phyloP scores from a whole-genome alignment of 53 echinoderm and acorn worm genomes.

The Zoroaster sp. region DNA sequence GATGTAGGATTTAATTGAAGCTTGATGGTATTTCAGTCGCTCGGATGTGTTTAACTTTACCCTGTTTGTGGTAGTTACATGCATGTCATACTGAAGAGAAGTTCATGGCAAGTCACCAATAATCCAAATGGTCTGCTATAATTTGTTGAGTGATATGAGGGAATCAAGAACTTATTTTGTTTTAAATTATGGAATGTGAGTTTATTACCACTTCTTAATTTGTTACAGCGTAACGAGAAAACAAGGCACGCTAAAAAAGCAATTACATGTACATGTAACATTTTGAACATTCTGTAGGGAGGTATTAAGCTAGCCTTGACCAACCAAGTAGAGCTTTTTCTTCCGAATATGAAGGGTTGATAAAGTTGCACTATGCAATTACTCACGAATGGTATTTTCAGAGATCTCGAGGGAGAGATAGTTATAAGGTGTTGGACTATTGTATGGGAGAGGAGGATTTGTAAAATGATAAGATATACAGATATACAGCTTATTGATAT shows the following conservation, averaged over 20 bases:
- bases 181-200: constrained; percentile 9
- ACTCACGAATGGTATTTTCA: background rate
- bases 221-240: background rate
- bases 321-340: background rate
- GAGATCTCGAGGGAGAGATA: background rate
- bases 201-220: background rate
- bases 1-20: constrained; percentile 2
- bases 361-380: background rate
- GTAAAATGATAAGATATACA: background rate
- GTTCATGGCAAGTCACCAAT: background rate
- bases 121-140: constrained; percentile 33
- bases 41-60: background rate
- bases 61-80: background rate
- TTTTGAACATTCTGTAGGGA: background rate
- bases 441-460: background rate
- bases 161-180: constrained; percentile 12
- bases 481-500: background rate
- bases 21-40: background rate
- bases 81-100: background rate
- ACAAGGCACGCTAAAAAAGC: background rate
- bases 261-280: background rate
- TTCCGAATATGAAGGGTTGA: background rate
- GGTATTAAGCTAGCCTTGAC: background rate
- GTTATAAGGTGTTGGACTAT: background rate
- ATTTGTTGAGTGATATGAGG: constrained; percentile 21